Conservation (phyloP, 1,140 invertebrate species). For the Pseudomyrmex gracilis region DNA sequence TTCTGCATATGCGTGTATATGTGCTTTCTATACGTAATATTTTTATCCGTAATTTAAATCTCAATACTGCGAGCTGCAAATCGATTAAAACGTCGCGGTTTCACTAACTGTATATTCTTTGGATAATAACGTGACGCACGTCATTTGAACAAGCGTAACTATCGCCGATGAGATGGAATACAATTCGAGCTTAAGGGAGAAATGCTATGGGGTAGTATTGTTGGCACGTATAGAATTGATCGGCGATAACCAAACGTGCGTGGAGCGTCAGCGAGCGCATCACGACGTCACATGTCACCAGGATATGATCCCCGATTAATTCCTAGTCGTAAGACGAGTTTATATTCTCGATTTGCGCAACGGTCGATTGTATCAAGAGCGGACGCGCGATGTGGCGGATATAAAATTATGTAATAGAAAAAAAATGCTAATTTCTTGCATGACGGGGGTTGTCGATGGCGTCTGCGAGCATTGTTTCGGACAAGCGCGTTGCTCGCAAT, state of each 20-base stretch:
- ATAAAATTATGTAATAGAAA: neutral
- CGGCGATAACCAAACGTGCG: slow-evolving; percentile 20
- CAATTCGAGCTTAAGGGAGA: slow-evolving; percentile 38
- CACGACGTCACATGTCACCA: slow-evolving; percentile 28
- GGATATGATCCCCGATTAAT: slow-evolving; percentile 25
- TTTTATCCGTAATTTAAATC: neutral
- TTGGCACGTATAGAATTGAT: slow-evolving; percentile 30
- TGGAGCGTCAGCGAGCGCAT: slow-evolving; percentile 18
- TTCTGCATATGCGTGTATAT: no score
- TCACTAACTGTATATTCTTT: neutral
- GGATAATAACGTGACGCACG: slow-evolving; percentile 1
- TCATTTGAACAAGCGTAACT: slow-evolving; percentile 15
- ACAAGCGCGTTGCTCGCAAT: slow-evolving; percentile 13
- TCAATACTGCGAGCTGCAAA: neutral
- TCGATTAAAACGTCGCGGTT: neutral
- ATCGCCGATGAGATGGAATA: neutral
- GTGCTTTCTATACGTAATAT: neutral
- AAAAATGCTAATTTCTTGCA: slow-evolving; percentile 50
- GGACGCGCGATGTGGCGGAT: neutral
- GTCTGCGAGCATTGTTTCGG: slow-evolving; percentile 34
- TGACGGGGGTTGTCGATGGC: slow-evolving; percentile 30
- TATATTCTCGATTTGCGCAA: neutral
- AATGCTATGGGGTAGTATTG: neutral
- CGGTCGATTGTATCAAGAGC: neutral
- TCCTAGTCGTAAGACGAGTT: slow-evolving; percentile 13